A percentile compares a stretch with the other conserved stretches of the same genome.
Evolutionary conservation across 1,140 invertebrate genomes (phyloP).

Genomic region (Drosophila azteca): DNA sequence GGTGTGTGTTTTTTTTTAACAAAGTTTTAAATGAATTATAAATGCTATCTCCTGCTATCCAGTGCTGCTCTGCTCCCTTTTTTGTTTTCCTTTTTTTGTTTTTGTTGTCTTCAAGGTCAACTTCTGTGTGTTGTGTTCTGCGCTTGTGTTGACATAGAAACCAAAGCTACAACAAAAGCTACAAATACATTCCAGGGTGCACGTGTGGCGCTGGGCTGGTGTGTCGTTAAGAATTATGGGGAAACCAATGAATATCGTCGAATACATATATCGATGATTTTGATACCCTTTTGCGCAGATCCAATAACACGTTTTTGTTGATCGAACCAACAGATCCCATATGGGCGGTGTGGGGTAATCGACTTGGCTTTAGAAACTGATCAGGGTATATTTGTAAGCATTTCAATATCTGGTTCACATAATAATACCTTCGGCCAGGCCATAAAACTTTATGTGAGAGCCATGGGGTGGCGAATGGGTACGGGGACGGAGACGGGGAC

Average conservation of each 20-base stretch:
- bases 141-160: constrained; percentile 74
- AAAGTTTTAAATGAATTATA: constrained; percentile 38
- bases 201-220: constrained; percentile 7
- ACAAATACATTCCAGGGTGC: constrained; percentile 13
- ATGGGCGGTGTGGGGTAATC: too few relatives aligned
- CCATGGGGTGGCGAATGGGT: too few relatives aligned
- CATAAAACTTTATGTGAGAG: constrained; percentile 32
- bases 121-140: constrained; percentile 60
- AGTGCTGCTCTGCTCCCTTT: not conserved
- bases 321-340: too few relatives aligned
- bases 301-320: too few relatives aligned
- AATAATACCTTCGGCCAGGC: too few relatives aligned
- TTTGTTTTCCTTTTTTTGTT: constrained; percentile 17
- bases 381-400: not conserved
- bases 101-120: constrained; percentile 65
- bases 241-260: not conserved
- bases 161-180: constrained; percentile 50
- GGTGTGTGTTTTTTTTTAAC: constrained; percentile 14
- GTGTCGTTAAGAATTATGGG: not conserved
- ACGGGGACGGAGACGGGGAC: too few relatives aligned
- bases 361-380: too few relatives aligned
- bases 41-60: constrained; percentile 3
- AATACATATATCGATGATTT: too few relatives aligned
- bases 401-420: too few relatives aligned
- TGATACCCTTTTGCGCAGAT: too few relatives aligned